Base-by-base conservation (phyloP, 2,888 invertebrate genomes). In the Osmoderma eremita region DNA sequence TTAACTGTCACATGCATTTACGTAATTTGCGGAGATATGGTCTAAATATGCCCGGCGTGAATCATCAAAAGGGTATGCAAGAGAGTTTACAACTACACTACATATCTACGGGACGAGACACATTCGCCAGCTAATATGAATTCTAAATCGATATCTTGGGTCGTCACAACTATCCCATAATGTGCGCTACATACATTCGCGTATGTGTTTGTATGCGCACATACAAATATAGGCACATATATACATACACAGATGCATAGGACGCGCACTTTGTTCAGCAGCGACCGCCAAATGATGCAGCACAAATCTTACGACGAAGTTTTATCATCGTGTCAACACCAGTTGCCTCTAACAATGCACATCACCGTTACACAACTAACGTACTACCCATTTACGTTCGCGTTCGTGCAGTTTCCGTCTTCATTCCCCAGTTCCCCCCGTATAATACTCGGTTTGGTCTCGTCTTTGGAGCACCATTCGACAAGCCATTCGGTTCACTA, bases 291-390 rank as follows among this genome's bases (percentile, higher is more conserved):
- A 67, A 79, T 79, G 79, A 78, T 76, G 78, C 75, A 72, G 76
- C 77, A 77, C 79, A 79, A 80, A 79, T 79, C 79, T 79, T 78
- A 75, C 76, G 74, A 73, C 75, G 71, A 71, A 77, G 77, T 79
- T 80, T 80, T 79, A 79, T 80, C 80, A 79, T 77, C 74, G 76
- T 79, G 80, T 80, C 80, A 80, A 79, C 80, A 79, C 79, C 80
- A 80, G 80, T 80, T 80, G 80, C 78, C 77, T 73, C 73, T 74
- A 75, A 77, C 78, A 78, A 78, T 78, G 76, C 77, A 75, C 75
- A 73, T 73, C 73, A 73, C 69, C 69, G 69, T 72, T 74, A 73
- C 73, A 74, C 71, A 72, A 71, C 68, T 67, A 50, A 20, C 63
- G 30, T 6, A 30, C 3, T 5, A 6, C 30, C 30, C 30, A 30